Base-by-base conservation (phyloP, 35 echinoderm and acorn worm genomes). In the Nesometra sesokonis region DNA sequence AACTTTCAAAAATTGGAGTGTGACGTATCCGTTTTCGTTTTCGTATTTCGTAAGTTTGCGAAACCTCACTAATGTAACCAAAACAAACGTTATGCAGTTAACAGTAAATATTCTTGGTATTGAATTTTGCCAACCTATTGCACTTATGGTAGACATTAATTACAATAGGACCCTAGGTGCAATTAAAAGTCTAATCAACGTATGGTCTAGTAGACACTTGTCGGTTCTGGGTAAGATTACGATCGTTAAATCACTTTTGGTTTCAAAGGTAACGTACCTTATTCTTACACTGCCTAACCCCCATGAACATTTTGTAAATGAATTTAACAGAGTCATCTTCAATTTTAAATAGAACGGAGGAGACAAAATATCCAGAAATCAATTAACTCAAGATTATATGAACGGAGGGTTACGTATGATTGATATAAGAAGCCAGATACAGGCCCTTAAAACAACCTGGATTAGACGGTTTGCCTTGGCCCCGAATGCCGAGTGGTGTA, bases 21-120 rank as follows among this genome's bases (percentile, higher is more conserved):
- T n/a, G n/a, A n/a, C n/a, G n/a, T n/a, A n/a, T n/a, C n/a, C n/a
- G n/a, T n/a, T n/a, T n/a, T n/a, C n/a, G n/a, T n/a, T n/a, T n/a
- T n/a, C n/a, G n/a, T n/a, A n/a, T n/a, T n/a, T n/a, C n/a, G n/a
- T n/a, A n/a, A n/a, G n/a, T n/a, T n/a, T n/a, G n/a, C n/a, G n/a
- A n/a, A n/a, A n/a, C n/a, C n/a, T n/a, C n/a, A n/a, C n/a, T n/a
- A n/a, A n/a, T n/a, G n/a, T n/a, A 17, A 37, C 39, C 34, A 85
- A 85, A 85, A 29, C 83, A 85, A 85, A 40, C 27, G 83, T 40
- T 30, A 29, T 85, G 33, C n/a, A 31, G 43, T 43, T 85, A 29
- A 27, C 77, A 15, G 39, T 43, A 7, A 43, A 43, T 43, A 43
- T 43, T 15, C 39, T 43, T 43, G 39, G 39, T 3, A 27, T 23